These are phyloP conservation scores for Andrena dorsata DNA, from an alignment of 2,888 invertebrate genomes.

Conservation along the genomic window DNA sequence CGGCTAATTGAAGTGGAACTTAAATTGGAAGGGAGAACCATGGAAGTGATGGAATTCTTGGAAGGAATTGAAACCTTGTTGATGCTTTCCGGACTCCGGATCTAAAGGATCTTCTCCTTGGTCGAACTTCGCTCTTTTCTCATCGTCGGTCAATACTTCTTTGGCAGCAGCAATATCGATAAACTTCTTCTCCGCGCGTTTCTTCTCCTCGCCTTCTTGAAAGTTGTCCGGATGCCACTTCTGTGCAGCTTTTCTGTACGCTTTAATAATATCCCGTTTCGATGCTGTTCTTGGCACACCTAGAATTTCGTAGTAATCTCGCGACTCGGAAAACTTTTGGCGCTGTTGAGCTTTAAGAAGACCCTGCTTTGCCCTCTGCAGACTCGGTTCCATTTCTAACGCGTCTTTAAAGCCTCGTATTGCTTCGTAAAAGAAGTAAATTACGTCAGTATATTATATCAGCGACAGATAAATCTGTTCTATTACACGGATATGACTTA, in stretches of 20 bases:
- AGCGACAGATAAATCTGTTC: neutral
- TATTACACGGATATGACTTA: constrained; percentile 74
- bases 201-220: constrained; percentile 93
- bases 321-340: constrained; percentile 95
- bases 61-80: constrained; percentile 90
- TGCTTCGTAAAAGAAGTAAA: constrained; percentile 86
- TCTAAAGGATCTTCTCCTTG: constrained; percentile 98
- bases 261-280: constrained; percentile 97
- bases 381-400: constrained; percentile 91
- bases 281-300: constrained; percentile 95
- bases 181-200: constrained; percentile 98
- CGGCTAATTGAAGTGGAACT: constrained; percentile 96
- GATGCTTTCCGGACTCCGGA: constrained; percentile 92
- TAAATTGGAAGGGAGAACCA: constrained; percentile 97
- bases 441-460: neutral
- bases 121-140: constrained; percentile 97
- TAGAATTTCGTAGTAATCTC: constrained; percentile 99
- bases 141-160: constrained; percentile 96
- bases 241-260: constrained; percentile 98
- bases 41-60: constrained; percentile 88
- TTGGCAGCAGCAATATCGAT: constrained; percentile 99
- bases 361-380: constrained; percentile 95
- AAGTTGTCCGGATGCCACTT: constrained; percentile 99
- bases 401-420: constrained; percentile 95
- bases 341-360: constrained; percentile 94